These are phyloP conservation scores for Malurus cyaneus DNA, from an alignment of 2,113 vertebrate species.

Conservation along the genomic window DNA sequence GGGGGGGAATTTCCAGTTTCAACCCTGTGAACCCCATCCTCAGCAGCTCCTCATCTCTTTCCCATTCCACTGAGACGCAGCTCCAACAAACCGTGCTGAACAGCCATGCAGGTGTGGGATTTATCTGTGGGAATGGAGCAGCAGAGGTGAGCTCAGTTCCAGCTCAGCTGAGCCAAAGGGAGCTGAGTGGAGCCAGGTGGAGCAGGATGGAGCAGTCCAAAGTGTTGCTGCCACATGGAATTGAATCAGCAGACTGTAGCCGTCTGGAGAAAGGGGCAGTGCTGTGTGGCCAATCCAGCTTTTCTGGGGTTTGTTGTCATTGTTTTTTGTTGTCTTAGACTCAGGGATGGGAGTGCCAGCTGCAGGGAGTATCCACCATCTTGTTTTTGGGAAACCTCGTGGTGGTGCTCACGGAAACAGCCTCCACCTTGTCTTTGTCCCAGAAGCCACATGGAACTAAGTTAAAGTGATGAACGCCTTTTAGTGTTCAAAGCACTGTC, in stretches of 20 bases:
- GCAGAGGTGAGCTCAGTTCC: not conserved
- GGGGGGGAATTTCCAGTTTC: not conserved
- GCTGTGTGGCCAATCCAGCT: not conserved
- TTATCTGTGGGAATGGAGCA: not conserved
- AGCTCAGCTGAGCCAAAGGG: not conserved
- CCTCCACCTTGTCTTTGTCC: not conserved
- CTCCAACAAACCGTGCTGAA: not conserved
- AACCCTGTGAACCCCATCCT: not conserved
- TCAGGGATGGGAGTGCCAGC: too few relatives aligned
- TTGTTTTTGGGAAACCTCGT: not conserved
- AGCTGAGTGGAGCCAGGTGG: rapidly evolving
- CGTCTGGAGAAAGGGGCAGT: not conserved
- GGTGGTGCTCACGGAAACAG: not conserved
- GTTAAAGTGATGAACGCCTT: not conserved
- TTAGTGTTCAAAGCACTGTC: not conserved
- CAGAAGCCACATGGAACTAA: not conserved
- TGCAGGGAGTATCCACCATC: not conserved
- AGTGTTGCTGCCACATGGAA: not conserved
- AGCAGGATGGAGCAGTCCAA: not conserved
- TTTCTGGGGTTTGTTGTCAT: not conserved
- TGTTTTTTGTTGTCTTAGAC: too few relatives aligned
- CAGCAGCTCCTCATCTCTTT: not conserved
- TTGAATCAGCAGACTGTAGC: not conserved
- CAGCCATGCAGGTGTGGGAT: rapidly evolving
- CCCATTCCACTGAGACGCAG: rapidly evolving